phyloP scores from a whole-genome alignment of 2,113 vertebrate species.

The Syrrhaptes paradoxus region DNA sequence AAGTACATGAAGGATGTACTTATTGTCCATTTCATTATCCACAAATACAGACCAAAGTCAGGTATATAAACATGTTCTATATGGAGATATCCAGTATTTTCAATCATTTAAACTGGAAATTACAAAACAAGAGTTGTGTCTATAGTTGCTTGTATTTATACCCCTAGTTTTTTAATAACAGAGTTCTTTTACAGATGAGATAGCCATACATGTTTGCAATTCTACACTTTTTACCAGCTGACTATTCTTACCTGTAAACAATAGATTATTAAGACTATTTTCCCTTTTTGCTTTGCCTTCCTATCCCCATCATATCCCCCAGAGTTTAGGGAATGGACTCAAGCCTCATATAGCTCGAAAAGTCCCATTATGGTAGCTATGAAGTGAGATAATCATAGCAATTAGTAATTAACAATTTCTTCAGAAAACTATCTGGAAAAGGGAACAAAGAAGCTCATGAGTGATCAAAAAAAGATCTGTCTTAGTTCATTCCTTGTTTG shows the following conservation, averaged over 20 bases:
- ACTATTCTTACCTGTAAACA: neutral
- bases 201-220: neutral
- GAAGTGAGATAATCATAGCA: neutral
- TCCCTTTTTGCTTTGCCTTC: neutral
- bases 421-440: conserved; percentile 29
- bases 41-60: neutral
- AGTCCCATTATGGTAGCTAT: neutral
- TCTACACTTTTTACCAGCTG: neutral
- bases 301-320: neutral
- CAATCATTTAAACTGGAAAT: neutral
- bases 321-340: neutral
- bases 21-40: neutral
- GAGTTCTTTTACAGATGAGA: neutral
- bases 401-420: neutral
- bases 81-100: neutral
- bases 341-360: neutral
- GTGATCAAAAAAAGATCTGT: neutral
- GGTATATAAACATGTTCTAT: neutral
- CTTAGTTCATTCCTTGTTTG: neutral
- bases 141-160: neutral
- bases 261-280: neutral
- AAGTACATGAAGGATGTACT: neutral
- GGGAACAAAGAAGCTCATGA: conserved; percentile 17
- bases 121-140: neutral
- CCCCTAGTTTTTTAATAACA: neutral